Percentiles rank a stretch among this genome's conserved stretches.
These are phyloP conservation scores for Drosophila nannoptera DNA, from an alignment of 1,140 invertebrate species.

Conservation along the genomic window DNA sequence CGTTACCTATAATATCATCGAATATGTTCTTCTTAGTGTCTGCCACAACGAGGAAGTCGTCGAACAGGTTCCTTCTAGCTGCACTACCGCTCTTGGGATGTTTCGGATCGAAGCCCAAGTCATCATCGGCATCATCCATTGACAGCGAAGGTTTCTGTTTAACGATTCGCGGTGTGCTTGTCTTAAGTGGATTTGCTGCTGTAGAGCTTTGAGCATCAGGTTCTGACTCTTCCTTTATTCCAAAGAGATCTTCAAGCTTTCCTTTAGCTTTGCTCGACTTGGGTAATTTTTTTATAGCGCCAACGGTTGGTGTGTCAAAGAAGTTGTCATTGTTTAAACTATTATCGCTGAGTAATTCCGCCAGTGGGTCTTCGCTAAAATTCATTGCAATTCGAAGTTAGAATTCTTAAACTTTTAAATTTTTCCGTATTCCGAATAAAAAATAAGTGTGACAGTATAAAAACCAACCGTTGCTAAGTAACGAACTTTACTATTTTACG, in stretches of 20 bases:
- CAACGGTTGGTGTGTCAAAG: slow-evolving; percentile 76
- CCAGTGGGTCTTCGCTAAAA: slow-evolving; percentile 78
- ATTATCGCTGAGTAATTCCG: slow-evolving; percentile 79
- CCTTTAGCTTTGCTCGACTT: slow-evolving; percentile 44
- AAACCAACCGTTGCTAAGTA: slow-evolving; percentile 56
- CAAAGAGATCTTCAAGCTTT: slow-evolving; percentile 76
- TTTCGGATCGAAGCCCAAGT: slow-evolving; percentile 78
- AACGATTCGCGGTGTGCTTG: slow-evolving; percentile 64
- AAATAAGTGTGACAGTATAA: background rate
- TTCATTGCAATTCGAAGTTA: slow-evolving; percentile 46
- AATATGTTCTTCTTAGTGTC: slow-evolving; percentile 66
- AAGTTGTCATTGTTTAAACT: slow-evolving; percentile 81
- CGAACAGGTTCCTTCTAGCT: slow-evolving; percentile 48
- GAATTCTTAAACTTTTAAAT: background rate
- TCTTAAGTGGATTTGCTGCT: slow-evolving; percentile 8
- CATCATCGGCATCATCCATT: slow-evolving; percentile 66
- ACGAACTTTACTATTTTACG: slow-evolving; percentile 27
- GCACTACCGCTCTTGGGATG: slow-evolving; percentile 63
- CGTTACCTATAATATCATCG: slow-evolving; percentile 48
- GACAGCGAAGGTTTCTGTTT: slow-evolving; percentile 68
- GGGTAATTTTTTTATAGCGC: slow-evolving; percentile 39
- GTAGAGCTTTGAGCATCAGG: slow-evolving; percentile 41
- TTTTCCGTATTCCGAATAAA: background rate
- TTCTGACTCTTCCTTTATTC: slow-evolving; percentile 71
- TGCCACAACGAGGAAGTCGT: slow-evolving; percentile 49